Conservation (phyloP, 2,888 invertebrate species). For the Macrosiphum euphorbiae region DNA sequence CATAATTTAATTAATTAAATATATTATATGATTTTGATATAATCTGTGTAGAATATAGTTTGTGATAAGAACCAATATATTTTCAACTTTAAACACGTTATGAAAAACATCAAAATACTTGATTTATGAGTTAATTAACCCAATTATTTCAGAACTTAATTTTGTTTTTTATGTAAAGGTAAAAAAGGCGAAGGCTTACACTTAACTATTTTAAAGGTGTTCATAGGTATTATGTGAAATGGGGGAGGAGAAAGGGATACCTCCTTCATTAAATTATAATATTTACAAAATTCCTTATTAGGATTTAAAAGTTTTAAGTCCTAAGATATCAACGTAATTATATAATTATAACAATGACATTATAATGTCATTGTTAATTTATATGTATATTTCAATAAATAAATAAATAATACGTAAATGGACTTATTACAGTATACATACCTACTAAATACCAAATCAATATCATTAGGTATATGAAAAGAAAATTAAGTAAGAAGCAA, state of each 20-base stretch:
- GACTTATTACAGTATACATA: background rate
- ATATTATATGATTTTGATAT: too few species aligned
- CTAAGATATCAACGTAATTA: background rate
- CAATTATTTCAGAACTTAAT: too few species aligned
- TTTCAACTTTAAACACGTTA: too few species aligned
- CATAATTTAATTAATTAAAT: background rate
- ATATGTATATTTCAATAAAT: too few species aligned
- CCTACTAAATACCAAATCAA: background rate
- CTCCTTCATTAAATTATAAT: background rate
- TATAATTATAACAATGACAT: background rate
- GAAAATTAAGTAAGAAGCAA: background rate
- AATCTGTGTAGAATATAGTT: too few species aligned
- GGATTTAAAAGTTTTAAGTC: background rate
- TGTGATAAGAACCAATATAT: too few species aligned
- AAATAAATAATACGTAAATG: background rate
- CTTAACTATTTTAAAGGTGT: too few species aligned
- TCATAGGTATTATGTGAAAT: background rate
- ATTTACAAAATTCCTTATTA: background rate
- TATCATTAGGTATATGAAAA: background rate
- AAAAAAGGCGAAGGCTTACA: too few species aligned
- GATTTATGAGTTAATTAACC: too few species aligned
- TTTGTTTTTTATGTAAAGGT: too few species aligned
- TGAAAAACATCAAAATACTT: too few species aligned
- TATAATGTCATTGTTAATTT: too few species aligned
- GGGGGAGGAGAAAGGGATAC: background rate